Evolutionary conservation across 2,113 vertebrate genomes (phyloP).

Genomic region (Macaca nemestrina): DNA sequence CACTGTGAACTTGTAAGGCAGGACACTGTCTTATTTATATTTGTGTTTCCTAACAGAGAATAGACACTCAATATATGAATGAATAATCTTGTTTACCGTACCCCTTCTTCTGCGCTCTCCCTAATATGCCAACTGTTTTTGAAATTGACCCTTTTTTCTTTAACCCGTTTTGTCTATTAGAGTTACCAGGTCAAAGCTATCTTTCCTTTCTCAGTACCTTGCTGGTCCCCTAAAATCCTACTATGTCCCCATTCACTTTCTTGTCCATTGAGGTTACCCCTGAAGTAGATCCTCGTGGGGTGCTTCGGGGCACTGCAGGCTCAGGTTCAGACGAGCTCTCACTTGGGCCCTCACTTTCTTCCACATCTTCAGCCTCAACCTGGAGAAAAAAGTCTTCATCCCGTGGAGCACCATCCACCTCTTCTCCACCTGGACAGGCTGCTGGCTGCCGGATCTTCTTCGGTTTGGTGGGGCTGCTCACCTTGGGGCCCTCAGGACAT

Average conservation of each 20-base stretch:
- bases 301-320: constrained; percentile 69
- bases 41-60: background rate
- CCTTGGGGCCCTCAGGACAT: constrained; percentile 31
- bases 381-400: constrained; percentile 91
- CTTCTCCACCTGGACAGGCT: constrained; percentile 65
- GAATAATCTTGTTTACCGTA: background rate
- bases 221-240: background rate
- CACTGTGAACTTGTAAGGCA: background rate
- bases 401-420: constrained; percentile 50
- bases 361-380: constrained; percentile 82
- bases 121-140: background rate
- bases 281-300: constrained; percentile 16
- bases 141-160: background rate
- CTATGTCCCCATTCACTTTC: background rate
- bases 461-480: constrained; percentile 6
- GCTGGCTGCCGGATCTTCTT: constrained; percentile 74
- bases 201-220: background rate
- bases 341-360: constrained; percentile 82
- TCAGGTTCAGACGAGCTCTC: constrained; percentile 79
- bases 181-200: background rate
- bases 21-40: background rate
- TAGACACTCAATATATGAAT: background rate
- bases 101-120: background rate
- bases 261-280: constrained; percentile 74
- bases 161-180: background rate